Percentiles rank a stretch among this genome's conserved stretches.
Conservation (phyloP, 1,140 invertebrate species). For the Nasonia longicornis region DNA sequence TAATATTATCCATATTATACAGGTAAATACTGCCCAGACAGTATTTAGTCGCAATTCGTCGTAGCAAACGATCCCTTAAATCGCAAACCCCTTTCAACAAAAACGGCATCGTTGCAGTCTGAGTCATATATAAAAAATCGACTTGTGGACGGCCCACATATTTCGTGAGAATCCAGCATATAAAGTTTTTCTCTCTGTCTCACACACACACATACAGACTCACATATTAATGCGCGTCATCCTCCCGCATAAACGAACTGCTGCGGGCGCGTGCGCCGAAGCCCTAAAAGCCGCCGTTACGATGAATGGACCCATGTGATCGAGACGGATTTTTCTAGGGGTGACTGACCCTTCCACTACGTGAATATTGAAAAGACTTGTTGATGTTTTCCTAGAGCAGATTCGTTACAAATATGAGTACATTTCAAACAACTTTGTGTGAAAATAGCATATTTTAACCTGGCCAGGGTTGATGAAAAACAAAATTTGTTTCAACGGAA, state of each 20-base stretch:
- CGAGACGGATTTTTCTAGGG: background rate
- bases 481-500: no score
- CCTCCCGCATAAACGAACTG: conserved; percentile 35
- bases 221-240: conserved; percentile 25
- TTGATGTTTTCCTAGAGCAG: no score
- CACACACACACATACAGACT: background rate
- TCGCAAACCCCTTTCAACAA: background rate
- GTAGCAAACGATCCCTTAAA: background rate
- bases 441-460: no score
- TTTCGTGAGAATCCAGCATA: conserved; percentile 39
- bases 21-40: background rate
- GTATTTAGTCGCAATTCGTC: background rate
- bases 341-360: background rate
- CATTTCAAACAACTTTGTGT: no score
- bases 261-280: background rate
- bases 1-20: background rate
- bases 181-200: background rate
- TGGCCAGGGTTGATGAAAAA: no score
- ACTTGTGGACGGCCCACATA: conserved; percentile 28
- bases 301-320: background rate
- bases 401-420: no score
- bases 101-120: background rate
- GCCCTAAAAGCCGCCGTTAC: no score
- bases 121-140: background rate
- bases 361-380: background rate